Conservation (phyloP, 2,113 vertebrate genomes). For the zebrafish (Danio rerio) region DNA sequence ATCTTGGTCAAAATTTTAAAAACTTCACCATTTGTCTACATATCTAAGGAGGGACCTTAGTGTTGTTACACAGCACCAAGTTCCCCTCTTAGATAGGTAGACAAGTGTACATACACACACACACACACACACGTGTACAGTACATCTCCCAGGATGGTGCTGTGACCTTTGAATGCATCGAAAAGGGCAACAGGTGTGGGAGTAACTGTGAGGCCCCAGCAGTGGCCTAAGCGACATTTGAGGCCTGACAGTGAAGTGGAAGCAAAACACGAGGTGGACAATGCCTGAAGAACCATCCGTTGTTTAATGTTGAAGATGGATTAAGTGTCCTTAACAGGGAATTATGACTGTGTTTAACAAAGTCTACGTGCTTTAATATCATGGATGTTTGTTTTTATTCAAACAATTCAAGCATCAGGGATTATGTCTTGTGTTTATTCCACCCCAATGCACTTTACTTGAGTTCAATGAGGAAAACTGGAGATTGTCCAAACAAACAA, state of each 20-base stretch:
- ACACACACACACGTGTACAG: not conserved
- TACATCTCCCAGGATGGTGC: constrained; percentile 12
- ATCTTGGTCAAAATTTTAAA: too few relatives aligned
- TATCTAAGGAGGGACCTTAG: too few relatives aligned
- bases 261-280: not conserved
- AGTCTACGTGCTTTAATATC: not conserved
- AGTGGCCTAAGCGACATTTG: constrained; percentile 22
- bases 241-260: constrained; percentile 28
- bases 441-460: not conserved
- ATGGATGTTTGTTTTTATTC: not conserved
- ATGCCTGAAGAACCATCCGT: constrained; percentile 1
- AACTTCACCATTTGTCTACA: too few relatives aligned
- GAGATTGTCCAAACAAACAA: not conserved
- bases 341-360: constrained; percentile 1
- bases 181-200: constrained; percentile 22
- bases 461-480: not conserved
- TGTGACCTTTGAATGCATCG: constrained; percentile 26
- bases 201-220: constrained; percentile 22
- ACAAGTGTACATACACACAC: too few relatives aligned
- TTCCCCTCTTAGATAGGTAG: too few relatives aligned
- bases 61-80: too few relatives aligned
- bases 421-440: not conserved
- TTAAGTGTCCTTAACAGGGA: not conserved
- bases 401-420: constrained; percentile 10
- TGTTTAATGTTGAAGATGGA: constrained; percentile 21